These are phyloP conservation scores for Balanococcus diminutus DNA, from an alignment of 2,888 invertebrate species.

Conservation along the genomic window DNA sequence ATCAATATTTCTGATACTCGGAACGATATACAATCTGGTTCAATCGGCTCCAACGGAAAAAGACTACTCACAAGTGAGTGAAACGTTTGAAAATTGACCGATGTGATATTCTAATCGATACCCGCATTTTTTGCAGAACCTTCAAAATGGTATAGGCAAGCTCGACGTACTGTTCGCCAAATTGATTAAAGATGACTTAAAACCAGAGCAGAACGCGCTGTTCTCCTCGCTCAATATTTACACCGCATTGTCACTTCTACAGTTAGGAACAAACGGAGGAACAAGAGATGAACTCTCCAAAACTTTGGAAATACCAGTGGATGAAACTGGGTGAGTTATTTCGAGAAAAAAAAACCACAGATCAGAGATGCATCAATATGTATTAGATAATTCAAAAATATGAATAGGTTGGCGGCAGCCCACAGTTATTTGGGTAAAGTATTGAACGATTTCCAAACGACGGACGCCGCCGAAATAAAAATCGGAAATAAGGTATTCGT, in stretches of 20 bases:
- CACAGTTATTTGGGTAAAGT: background rate
- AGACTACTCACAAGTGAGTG: too few species aligned
- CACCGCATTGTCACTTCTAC: background rate
- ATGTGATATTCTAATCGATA: too few species aligned
- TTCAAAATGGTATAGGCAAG: too few species aligned
- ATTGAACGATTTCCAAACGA: background rate
- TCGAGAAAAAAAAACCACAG: too few species aligned
- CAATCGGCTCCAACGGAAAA: too few species aligned
- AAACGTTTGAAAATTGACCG: too few species aligned
- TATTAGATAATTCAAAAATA: too few species aligned
- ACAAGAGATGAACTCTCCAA: background rate
- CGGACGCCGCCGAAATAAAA: background rate
- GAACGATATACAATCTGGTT: too few species aligned
- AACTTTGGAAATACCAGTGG: background rate
- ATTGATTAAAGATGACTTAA: background rate
- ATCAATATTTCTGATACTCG: too few species aligned
- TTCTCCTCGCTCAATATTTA: background rate
- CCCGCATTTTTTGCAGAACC: too few species aligned
- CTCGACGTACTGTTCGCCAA: too few species aligned
- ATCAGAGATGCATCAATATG: too few species aligned
- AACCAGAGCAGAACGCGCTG: background rate
- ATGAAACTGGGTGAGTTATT: background rate
- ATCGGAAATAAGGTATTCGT: background rate
- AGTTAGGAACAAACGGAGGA: background rate
- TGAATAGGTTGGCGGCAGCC: background rate